Evolutionary conservation across 1,140 invertebrate species (phyloP).

Genomic region (Pogonomyrmex californicus): DNA sequence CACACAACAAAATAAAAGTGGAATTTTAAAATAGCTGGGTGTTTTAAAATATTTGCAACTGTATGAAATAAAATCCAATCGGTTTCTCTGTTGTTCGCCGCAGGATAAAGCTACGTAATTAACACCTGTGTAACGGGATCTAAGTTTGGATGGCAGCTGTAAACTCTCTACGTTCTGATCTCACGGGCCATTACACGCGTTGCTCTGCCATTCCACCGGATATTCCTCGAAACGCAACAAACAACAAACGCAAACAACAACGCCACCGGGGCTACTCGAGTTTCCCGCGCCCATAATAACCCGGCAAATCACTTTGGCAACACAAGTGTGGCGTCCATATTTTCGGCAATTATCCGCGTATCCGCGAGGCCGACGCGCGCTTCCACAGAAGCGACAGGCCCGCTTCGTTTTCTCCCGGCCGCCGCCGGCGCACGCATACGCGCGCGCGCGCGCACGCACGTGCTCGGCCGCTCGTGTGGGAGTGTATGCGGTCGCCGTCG

Average conservation of each 20-base stretch:
- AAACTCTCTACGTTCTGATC: background rate
- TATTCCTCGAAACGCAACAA: constrained; percentile 34
- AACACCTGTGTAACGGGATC: constrained; percentile 39
- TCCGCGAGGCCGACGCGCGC: constrained; percentile 37
- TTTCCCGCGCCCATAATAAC: constrained; percentile 56
- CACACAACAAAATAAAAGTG: background rate
- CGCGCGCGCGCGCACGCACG: background rate
- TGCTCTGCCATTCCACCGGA: constrained; percentile 3
- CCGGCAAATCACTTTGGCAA: constrained; percentile 46
- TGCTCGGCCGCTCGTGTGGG: background rate
- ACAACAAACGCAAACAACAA: constrained; percentile 31
- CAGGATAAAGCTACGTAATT: background rate
- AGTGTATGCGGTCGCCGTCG: background rate
- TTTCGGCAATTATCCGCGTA: constrained; percentile 58
- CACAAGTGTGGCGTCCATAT: constrained; percentile 43
- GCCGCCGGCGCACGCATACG: background rate
- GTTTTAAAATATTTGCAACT: background rate
- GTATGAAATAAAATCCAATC: background rate
- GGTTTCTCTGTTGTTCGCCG: background rate
- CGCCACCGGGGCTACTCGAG: constrained; percentile 27
- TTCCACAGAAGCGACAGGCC: constrained; percentile 55
- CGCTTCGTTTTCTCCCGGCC: constrained; percentile 66
- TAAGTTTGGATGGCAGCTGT: constrained; percentile 25
- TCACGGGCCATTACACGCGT: constrained; percentile 9
- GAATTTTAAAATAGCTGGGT: background rate